Evolutionary conservation across 2,888 invertebrate genomes (phyloP).

Genomic region (Leptothorax acervorum): DNA sequence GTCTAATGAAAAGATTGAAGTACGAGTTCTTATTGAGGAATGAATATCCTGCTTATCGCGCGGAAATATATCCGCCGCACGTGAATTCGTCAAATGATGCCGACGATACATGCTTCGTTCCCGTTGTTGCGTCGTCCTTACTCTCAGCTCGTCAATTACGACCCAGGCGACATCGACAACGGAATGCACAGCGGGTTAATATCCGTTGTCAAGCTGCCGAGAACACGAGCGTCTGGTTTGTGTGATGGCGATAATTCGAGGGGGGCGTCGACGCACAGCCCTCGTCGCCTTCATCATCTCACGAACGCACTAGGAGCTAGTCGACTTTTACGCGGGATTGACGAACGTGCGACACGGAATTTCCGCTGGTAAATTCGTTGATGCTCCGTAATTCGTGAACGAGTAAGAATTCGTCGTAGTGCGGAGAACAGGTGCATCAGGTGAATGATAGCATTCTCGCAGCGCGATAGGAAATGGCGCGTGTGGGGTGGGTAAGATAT

Average conservation of each 20-base stretch:
- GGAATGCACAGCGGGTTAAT: constrained; percentile 40
- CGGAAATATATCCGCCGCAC: background rate
- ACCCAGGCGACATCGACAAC: constrained; percentile 17
- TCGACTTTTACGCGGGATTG: constrained; percentile 12
- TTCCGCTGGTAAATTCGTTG: constrained; percentile 11
- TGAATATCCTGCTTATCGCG: background rate
- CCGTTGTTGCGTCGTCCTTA: background rate
- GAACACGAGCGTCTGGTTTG: constrained; percentile 60
- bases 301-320: background rate
- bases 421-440: background rate
- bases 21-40: background rate
- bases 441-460: background rate
- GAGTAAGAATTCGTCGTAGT: background rate
- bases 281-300: constrained; percentile 10
- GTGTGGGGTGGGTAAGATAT: background rate
- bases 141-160: constrained; percentile 18
- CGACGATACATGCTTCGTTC: background rate
- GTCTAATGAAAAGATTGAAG: background rate
- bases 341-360: background rate
- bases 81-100: background rate
- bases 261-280: constrained; percentile 63
- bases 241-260: constrained; percentile 63
- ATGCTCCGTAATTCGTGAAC: background rate
- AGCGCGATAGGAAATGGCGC: background rate
- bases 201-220: constrained; percentile 18